phyloP scores from a whole-genome alignment of 2,113 vertebrate genomes.

The Thalassarche chlororhynchos region DNA sequence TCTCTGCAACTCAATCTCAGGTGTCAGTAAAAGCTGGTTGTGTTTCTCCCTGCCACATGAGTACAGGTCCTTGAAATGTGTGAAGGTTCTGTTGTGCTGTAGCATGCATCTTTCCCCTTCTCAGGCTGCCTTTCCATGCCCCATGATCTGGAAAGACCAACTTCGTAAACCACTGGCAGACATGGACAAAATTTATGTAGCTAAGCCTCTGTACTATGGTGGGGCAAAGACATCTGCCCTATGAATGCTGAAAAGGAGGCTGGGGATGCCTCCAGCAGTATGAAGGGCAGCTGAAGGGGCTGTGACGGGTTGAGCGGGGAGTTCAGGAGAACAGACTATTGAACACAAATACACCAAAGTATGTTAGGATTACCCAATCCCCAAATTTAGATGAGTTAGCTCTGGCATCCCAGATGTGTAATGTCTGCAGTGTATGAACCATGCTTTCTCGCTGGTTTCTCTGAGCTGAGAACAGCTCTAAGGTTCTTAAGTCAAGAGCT shows the following conservation, averaged over 20 bases:
- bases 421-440: not conserved
- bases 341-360: not conserved
- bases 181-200: not conserved
- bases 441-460: not conserved
- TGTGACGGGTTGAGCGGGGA: fast-evolving
- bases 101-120: not conserved
- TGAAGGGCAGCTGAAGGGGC: not conserved
- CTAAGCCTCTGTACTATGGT: not conserved
- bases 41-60: not conserved
- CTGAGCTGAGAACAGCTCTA: not conserved
- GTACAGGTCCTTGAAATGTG: not conserved
- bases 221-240: not conserved
- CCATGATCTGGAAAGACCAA: not conserved
- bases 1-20: not conserved
- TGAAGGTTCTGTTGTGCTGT: not conserved
- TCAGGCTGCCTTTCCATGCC: not conserved
- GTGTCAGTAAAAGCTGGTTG: not conserved
- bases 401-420: not conserved
- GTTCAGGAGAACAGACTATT: not conserved
- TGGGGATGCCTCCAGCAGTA: not conserved
- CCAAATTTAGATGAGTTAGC: not conserved
- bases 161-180: not conserved
- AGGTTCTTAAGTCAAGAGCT: not conserved
- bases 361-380: not conserved
- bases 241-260: not conserved